Conservation (phyloP, 1,140 invertebrate species). For the Protaetia brevitarsis region DNA sequence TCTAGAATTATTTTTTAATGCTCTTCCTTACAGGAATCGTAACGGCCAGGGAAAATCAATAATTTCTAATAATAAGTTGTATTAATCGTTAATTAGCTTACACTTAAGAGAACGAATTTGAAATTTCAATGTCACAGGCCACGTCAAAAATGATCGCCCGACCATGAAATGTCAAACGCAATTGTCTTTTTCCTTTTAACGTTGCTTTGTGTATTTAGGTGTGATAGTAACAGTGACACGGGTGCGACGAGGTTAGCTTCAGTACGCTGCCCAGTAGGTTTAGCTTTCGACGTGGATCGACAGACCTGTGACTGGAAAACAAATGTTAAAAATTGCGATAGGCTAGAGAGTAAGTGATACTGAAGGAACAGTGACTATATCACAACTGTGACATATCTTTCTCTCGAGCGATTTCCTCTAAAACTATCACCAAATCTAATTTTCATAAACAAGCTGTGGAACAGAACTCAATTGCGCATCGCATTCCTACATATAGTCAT, state of each 20-base stretch:
- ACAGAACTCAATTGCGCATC: no score
- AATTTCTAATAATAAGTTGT: no score
- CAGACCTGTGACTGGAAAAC: conserved; percentile 96
- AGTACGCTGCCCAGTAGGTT: conserved; percentile 82
- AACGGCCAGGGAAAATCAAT: no score
- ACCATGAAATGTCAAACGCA: neutral
- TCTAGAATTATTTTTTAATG: conserved; percentile 5
- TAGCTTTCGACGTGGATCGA: conserved; percentile 91
- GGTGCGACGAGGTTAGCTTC: conserved; percentile 80
- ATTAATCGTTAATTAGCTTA: no score
- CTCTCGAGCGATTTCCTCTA: no score
- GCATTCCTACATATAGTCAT: no score
- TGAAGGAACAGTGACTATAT: conserved; percentile 43
- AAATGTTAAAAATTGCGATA: conserved; percentile 92
- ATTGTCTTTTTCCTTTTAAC: conserved; percentile 12
- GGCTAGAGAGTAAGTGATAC: conserved; percentile 82
- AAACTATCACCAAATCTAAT: no score
- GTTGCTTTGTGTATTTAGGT: conserved; percentile 52
- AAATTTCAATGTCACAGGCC: neutral
- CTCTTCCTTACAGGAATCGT: conserved; percentile 15
- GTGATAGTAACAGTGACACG: conserved; percentile 83
- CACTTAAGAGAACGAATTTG: neutral
- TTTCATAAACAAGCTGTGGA: no score
- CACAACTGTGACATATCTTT: neutral
- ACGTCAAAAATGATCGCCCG: conserved; percentile 13